These are phyloP conservation scores for Archaeoteleia sp. DNA, from an alignment of 2,888 invertebrate genomes.

Conservation along the genomic window DNA sequence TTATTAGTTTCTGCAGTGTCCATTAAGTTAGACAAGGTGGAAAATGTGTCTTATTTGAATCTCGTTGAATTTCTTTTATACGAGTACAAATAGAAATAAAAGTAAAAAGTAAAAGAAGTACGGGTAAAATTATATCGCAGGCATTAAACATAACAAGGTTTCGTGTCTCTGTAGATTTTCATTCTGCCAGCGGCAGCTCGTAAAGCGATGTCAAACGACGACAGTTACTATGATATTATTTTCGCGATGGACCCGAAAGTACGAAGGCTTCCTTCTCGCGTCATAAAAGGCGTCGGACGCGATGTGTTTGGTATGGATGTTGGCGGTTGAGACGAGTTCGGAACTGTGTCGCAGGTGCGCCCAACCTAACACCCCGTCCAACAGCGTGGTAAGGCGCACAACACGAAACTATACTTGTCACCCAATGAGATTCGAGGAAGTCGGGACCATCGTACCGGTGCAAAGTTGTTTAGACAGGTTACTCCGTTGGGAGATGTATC, in stretches of 20 bases:
- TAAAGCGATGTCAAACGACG: slow-evolving; percentile 26
- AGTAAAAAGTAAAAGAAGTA: slow-evolving; percentile 3
- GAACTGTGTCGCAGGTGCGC: slow-evolving; percentile 46
- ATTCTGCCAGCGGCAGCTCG: slow-evolving; percentile 12
- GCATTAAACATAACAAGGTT: too few species aligned
- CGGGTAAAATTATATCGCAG: too few species aligned
- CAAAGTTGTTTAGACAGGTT: slow-evolving; percentile 66
- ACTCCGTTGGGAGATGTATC: slow-evolving; percentile 52
- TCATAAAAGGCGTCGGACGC: slow-evolving; percentile 32
- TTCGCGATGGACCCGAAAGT: slow-evolving; percentile 18
- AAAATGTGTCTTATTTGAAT: too few species aligned
- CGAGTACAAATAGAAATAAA: neutral
- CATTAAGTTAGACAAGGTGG: too few species aligned
- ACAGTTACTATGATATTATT: slow-evolving; percentile 29
- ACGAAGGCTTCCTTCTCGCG: slow-evolving; percentile 28
- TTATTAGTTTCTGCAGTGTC: too few species aligned
- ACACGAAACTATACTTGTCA: slow-evolving; percentile 64
- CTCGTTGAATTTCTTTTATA: too few species aligned
- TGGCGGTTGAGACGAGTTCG: slow-evolving; percentile 36
- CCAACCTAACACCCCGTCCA: slow-evolving; percentile 10
- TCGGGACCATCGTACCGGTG: slow-evolving; percentile 50
- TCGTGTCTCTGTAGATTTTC: slow-evolving; percentile 13
- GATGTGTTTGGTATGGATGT: slow-evolving; percentile 33
- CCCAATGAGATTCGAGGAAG: slow-evolving; percentile 62
- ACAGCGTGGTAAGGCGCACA: slow-evolving; percentile 30